Evolutionary conservation across 2,113 vertebrate species (phyloP).

Genomic region (Andinoacara biseriatus): DNA sequence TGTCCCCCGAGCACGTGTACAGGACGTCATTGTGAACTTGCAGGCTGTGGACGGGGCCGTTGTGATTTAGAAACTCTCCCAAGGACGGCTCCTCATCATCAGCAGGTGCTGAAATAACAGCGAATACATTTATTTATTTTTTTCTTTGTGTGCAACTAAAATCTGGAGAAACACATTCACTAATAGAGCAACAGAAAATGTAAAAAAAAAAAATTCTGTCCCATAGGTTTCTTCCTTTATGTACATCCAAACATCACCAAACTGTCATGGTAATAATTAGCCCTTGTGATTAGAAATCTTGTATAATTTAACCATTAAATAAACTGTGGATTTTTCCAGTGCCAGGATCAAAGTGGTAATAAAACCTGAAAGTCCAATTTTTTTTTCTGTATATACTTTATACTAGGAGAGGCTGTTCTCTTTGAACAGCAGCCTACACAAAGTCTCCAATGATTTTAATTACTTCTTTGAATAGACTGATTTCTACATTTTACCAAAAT

Average conservation of each 20-base stretch:
- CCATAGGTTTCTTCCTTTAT: no score
- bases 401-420: no score
- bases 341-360: no score
- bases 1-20: constrained; percentile 94
- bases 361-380: no score
- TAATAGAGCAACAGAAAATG: not conserved
- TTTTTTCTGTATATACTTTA: no score
- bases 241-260: not conserved
- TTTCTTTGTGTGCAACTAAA: not conserved
- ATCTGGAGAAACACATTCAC: not conserved
- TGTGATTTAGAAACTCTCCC: constrained; percentile 88
- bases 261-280: not conserved
- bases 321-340: no score
- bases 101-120: constrained; percentile 75
- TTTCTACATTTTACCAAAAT: no score
- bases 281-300: not conserved
- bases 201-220: not conserved
- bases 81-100: constrained; percentile 87
- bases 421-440: no score
- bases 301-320: not conserved
- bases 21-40: constrained; percentile 88
- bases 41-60: constrained; percentile 89
- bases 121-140: fast-evolving
- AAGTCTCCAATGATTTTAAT: no score
- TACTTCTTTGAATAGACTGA: no score